Conservation (phyloP, 2,113 vertebrate genomes). For the Tonatia bakeri region DNA sequence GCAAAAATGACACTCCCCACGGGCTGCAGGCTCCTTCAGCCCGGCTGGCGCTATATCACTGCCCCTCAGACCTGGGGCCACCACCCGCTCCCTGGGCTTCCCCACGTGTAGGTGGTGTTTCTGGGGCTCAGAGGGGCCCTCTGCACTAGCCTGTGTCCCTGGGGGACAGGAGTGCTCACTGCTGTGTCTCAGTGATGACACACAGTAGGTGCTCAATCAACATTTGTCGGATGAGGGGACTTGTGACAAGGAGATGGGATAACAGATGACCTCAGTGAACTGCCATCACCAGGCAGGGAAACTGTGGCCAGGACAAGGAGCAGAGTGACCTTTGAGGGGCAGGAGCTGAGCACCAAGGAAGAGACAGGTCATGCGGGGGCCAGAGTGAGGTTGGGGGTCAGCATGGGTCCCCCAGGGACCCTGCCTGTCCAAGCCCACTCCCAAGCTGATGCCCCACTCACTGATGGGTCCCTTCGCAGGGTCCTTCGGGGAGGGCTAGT, state of each 20-base stretch:
- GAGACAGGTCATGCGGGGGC: neutral
- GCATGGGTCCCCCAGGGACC: accelerated
- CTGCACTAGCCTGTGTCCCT: too few relatives aligned
- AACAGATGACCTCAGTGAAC: neutral
- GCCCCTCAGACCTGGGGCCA: neutral
- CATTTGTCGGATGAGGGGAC: accelerated
- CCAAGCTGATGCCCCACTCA: accelerated
- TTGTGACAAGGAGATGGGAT: neutral
- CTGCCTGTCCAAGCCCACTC: too few relatives aligned
- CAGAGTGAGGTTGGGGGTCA: neutral
- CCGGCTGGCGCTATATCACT: neutral
- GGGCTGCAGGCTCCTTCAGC: neutral
- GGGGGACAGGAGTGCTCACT: neutral
- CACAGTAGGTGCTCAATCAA: neutral
- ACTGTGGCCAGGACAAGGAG: neutral
- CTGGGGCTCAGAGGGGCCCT: neutral
- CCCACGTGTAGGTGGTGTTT: accelerated
- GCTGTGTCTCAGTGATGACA: neutral
- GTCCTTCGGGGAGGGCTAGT: neutral
- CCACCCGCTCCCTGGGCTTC: accelerated
- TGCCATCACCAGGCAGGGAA: neutral
- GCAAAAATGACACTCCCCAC: too few relatives aligned
- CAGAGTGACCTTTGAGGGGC: neutral
- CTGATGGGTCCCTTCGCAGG: neutral
- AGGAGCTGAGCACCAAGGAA: neutral